Conservation (phyloP, 2,797 vertebrate genomes). For the Hafferia zeledoni region DNA sequence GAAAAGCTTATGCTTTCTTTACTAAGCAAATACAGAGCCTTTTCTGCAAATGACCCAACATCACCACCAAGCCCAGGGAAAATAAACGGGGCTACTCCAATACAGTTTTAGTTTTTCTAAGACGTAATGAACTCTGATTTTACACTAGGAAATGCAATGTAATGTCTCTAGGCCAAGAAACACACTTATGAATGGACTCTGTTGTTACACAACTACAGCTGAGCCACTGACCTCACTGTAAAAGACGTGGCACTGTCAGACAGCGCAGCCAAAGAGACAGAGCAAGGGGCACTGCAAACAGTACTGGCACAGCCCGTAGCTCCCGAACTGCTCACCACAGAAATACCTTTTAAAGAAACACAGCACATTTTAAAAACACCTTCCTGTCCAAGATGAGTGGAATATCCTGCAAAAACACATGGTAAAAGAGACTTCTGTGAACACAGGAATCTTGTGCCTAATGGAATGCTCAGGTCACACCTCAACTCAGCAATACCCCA, state of each 20-base stretch:
- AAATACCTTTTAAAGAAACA: neutral
- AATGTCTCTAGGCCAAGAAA: neutral
- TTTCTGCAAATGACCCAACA: neutral
- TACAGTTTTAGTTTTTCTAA: neutral
- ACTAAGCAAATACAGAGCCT: neutral
- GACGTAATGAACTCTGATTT: neutral
- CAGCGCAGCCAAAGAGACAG: neutral
- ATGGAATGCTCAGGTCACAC: neutral
- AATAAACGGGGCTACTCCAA: accelerated
- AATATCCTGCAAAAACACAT: neutral
- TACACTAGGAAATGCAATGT: neutral
- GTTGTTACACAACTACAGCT: conserved; percentile 38
- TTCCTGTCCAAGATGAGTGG: neutral
- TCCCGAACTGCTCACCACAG: neutral
- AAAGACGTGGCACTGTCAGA: neutral
- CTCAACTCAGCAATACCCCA: neutral
- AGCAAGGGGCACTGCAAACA: neutral
- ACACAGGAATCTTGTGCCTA: neutral
- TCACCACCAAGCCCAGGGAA: neutral
- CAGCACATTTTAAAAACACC: neutral
- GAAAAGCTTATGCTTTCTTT: neutral
- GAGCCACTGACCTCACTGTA: conserved; percentile 24
- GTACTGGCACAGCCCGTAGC: neutral
- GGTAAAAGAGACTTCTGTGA: neutral
- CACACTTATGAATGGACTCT: conserved; percentile 23